A percentile compares a stretch with the other conserved stretches of the same genome.
These are phyloP conservation scores for Trachemys scripta DNA, from an alignment of 2,113 vertebrate genomes.

Conservation along the genomic window DNA sequence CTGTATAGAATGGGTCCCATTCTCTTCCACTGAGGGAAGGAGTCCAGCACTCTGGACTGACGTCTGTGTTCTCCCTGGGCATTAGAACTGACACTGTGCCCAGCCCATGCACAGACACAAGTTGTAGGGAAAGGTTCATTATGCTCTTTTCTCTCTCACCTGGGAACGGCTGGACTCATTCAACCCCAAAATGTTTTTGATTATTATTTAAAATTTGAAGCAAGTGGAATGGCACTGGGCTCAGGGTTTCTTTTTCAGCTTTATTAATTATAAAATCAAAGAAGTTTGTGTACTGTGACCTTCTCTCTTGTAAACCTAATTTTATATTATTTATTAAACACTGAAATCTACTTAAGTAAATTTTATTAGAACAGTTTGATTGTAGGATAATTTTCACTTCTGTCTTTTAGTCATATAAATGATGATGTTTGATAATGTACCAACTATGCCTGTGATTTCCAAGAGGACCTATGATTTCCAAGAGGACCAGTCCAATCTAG, in stretches of 20 bases:
- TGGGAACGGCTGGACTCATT: neutral
- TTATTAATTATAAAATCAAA: neutral
- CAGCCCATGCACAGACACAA: no score
- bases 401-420: neutral
- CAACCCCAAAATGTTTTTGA: neutral
- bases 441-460: neutral
- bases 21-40: neutral
- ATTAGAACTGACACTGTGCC: neutral
- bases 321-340: neutral
- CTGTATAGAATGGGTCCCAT: neutral
- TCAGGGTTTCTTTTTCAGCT: neutral
- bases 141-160: neutral
- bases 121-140: neutral
- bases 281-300: neutral
- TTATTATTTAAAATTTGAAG: neutral
- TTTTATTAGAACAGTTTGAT: neutral
- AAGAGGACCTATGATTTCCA: rapidly evolving
- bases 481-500: neutral
- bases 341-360: neutral
- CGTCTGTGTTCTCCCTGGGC: neutral
- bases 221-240: neutral
- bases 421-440: rapidly evolving
- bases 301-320: neutral
- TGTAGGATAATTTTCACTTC: neutral
- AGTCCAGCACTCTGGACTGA: neutral